Evolutionary conservation across 2,888 invertebrate species (phyloP).

Genomic region (Tethea ocularis): DNA sequence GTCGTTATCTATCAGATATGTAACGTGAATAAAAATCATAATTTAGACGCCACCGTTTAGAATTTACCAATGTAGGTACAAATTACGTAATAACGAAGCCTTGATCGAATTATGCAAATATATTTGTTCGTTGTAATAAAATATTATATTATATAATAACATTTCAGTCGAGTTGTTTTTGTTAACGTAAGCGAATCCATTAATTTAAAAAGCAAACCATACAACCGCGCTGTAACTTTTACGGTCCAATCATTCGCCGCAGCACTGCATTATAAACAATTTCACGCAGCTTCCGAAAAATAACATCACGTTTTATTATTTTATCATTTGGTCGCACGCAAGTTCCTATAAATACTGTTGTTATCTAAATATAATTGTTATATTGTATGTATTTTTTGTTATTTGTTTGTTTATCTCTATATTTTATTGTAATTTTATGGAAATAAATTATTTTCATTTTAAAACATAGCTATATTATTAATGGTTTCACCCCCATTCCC

Average conservation of each 20-base stretch:
- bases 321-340: neutral
- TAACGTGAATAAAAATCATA: neutral
- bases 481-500: too few relatives aligned
- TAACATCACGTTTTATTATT: neutral
- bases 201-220: conserved; percentile 43
- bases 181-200: conserved; percentile 54
- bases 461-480: too few relatives aligned
- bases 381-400: too few relatives aligned
- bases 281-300: neutral
- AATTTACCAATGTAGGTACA: conserved; percentile 8
- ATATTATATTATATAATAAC: conserved; percentile 36
- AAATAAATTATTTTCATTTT: too few relatives aligned
- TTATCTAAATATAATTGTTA: too few relatives aligned
- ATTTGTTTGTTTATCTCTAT: too few relatives aligned
- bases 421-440: too few relatives aligned
- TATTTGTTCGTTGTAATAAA: neutral
- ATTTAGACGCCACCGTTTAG: neutral
- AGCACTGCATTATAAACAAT: conserved; percentile 34
- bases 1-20: conserved; percentile 31
- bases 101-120: conserved; percentile 46
- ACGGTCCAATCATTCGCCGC: conserved; percentile 35
- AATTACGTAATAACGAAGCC: conserved; percentile 36
- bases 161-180: conserved; percentile 41
- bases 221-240: conserved; percentile 43
- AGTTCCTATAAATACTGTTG: neutral